Conservation (phyloP, 2,888 invertebrate genomes). For the Tachina fera region DNA sequence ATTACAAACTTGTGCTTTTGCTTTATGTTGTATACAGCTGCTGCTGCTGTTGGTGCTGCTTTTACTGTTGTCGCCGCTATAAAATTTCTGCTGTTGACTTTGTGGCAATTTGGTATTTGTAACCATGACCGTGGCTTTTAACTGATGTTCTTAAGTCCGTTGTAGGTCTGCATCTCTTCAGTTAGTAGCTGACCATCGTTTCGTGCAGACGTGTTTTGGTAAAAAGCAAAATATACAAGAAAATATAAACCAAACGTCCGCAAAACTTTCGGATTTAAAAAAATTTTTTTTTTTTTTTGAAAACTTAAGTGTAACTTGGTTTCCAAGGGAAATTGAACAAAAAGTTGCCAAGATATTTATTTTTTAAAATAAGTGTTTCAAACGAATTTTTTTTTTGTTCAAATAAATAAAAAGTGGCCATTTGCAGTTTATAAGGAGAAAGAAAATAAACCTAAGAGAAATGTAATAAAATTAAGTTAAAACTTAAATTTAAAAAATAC, state of each 20-base stretch:
- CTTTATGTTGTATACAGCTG: conserved; percentile 39
- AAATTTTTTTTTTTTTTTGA: conserved; percentile 18
- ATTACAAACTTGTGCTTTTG: conserved; percentile 37
- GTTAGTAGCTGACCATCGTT: conserved; percentile 83
- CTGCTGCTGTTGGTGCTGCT: conserved; percentile 40
- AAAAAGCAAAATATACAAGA: conserved; percentile 35
- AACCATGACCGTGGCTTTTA: conserved; percentile 71
- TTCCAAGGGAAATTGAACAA: conserved; percentile 57
- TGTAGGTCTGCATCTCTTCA: conserved; percentile 83
- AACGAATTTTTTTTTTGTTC: background rate
- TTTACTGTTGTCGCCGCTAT: conserved; percentile 49
- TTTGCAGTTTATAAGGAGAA: conserved; percentile 2
- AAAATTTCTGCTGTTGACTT: conserved; percentile 56
- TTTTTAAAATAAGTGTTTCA: conserved; percentile 16
- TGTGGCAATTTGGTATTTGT: conserved; percentile 63
- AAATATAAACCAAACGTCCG: conserved; percentile 46
- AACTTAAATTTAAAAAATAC: conserved; percentile 1
- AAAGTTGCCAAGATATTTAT: conserved; percentile 12
- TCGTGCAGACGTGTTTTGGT: conserved; percentile 80
- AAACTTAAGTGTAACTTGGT: conserved; percentile 15
- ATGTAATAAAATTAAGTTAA: conserved; percentile 39
- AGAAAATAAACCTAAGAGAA: conserved; percentile 35
- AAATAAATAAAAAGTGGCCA: conserved; percentile 15
- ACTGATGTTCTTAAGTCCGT: conserved; percentile 82
- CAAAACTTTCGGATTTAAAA: conserved; percentile 47